Base-by-base conservation (phyloP, 2,797 vertebrate species). In the Rhadinocentrus ornatus region DNA sequence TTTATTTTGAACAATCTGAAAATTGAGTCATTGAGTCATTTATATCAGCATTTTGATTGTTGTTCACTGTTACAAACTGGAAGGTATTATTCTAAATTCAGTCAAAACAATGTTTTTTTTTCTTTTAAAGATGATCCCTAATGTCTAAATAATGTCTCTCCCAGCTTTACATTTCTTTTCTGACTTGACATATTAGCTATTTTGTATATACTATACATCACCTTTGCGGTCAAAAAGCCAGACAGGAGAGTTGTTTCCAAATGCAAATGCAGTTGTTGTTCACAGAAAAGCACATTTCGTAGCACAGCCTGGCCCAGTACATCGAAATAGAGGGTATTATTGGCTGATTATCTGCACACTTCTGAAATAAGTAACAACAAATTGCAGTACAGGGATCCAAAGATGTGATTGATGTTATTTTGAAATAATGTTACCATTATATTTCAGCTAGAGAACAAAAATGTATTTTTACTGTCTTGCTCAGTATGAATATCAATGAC, bases 141-240 rank as follows among this genome's bases (percentile, higher is more conserved):
- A 9, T 9, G 46, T 8, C 4, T 10, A 10, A 50, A 24, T 26
- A 3, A 2, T 62, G 65, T 71, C 56, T 39, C 69, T 74, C 60
- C 62, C 68, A 75, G 53, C 46, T 78, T 68, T 48, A 65, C 54
- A 16, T 41, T 41, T 66, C 57, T 73, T 73, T 58, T 11, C n/a
- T 22, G 3, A 50, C 9, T 10, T 24, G 8, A 22, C 20, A n/a
- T 31, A 66, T 82, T 70, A 62, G 41, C 41, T 73, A 41, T 75
- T 73, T 80, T 77, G 54, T 64, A 53, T 75, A 10, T 13, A 64
- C 56, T 75, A 10, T 13, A 64, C 56, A n/a, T 46, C n/a, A 1
- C 20, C 6, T 77, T 56, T 61, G 53, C 67, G 64, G 29, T 29
- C 59, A 37, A 62, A 62, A 60, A 63, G 57, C 57, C 20, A 75